A percentile compares a stretch with the other conserved stretches of the same genome.
Conservation (phyloP, 2,888 invertebrate genomes). For the Sarcophaga rosellei region DNA sequence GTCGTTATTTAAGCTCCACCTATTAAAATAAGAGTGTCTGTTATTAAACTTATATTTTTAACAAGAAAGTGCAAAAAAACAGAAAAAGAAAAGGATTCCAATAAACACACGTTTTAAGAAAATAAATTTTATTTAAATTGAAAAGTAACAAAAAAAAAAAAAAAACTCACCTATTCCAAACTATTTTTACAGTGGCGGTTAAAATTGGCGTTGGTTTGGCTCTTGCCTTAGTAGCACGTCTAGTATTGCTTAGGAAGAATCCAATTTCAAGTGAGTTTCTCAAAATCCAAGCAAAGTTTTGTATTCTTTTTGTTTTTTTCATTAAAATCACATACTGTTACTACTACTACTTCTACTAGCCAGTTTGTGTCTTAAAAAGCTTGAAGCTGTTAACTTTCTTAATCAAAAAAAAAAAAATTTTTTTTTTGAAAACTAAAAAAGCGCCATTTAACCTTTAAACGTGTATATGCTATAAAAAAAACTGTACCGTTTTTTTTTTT, state of each 20-base stretch:
- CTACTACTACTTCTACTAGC: constrained; percentile 30
- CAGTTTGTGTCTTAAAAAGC: constrained; percentile 59
- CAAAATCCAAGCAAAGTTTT: constrained; percentile 33
- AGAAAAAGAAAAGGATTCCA: not conserved
- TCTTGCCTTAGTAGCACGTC: constrained; percentile 91
- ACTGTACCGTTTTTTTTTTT: constrained; percentile 13
- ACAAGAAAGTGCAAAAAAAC: constrained; percentile 79
- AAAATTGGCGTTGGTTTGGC: constrained; percentile 93
- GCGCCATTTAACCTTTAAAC: constrained; percentile 63
- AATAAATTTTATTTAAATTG: constrained; percentile 53
- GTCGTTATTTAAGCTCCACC: not conserved
- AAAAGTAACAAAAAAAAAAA: constrained; percentile 43
- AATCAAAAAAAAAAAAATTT: not conserved
- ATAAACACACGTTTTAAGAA: not conserved
- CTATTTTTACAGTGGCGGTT: constrained; percentile 91
- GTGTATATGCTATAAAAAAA: constrained; percentile 42
- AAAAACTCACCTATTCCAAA: constrained; percentile 56
- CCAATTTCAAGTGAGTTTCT: constrained; percentile 82
- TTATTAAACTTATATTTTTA: not conserved
- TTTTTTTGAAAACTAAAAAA: constrained; percentile 16
- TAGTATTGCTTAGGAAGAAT: constrained; percentile 89
- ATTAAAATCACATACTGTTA: constrained; percentile 31
- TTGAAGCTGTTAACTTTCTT: constrained; percentile 60
- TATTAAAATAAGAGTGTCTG: not conserved
- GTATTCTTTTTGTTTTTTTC: constrained; percentile 48